Evolutionary conservation across 2,113 vertebrate genomes (phyloP).

Genomic region (Chaetodon trifascialis): DNA sequence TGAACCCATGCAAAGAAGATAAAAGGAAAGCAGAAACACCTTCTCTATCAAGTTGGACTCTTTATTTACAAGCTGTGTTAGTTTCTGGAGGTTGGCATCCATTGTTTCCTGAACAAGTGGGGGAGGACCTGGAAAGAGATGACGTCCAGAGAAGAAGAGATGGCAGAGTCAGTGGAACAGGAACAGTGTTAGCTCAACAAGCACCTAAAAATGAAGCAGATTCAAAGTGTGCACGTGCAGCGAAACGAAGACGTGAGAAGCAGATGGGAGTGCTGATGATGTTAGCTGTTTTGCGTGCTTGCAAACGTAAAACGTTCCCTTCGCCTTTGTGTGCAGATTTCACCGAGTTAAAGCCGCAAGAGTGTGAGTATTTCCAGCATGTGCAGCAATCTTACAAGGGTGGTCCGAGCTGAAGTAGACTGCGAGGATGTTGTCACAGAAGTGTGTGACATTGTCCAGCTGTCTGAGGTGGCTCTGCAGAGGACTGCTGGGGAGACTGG

Average conservation of each 20-base stretch:
- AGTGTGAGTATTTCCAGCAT: neutral
- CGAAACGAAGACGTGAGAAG: conserved; percentile 33
- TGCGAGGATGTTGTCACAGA: conserved; percentile 92
- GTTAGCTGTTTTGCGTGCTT: conserved; percentile 38
- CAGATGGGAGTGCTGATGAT: conserved; percentile 22
- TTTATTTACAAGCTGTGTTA: conserved; percentile 99
- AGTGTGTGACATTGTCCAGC: conserved; percentile 91
- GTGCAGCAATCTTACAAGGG: conserved; percentile 82
- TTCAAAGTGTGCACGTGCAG: conserved; percentile 14
- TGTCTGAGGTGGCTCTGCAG: conserved; percentile 94
- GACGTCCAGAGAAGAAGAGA: conserved; percentile 47
- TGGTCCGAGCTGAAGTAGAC: conserved; percentile 87
- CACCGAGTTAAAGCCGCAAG: neutral
- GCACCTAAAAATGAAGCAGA: conserved; percentile 10
- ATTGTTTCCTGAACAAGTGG: conserved; percentile 89
- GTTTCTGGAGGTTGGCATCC: conserved; percentile 98
- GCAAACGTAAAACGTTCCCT: neutral
- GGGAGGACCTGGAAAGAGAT: conserved; percentile 87
- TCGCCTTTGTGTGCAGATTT: neutral
- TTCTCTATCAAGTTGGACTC: conserved; percentile 99
- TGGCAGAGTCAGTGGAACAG: conserved; percentile 10
- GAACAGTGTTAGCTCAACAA: conserved; percentile 16
- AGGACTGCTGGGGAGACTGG: conserved; percentile 90
- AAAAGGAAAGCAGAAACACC: conserved; percentile 87
- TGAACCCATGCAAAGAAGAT: conserved; percentile 66